Percentiles rank a stretch among this genome's conserved stretches.
These are phyloP conservation scores for Lordiphosa stackelbergi DNA, from an alignment of 1,140 invertebrate genomes.

Conservation along the genomic window DNA sequence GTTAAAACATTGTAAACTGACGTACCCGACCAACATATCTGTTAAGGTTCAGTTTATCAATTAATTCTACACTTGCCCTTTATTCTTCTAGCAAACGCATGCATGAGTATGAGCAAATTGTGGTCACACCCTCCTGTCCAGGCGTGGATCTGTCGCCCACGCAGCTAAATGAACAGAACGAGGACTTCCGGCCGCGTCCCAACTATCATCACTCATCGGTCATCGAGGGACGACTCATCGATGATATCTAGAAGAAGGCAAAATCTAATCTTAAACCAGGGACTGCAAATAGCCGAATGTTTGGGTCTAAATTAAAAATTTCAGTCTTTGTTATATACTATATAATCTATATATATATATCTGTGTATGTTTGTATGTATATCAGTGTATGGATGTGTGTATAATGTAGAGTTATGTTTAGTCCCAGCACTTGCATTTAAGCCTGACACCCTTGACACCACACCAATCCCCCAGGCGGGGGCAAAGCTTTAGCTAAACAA, in stretches of 20 bases:
- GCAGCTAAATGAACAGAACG: conserved; percentile 95
- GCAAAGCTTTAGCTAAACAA: conserved; percentile 8
- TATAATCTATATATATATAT: neutral
- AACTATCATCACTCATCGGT: conserved; percentile 94
- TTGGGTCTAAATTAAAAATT: too few species aligned
- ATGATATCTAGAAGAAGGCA: conserved; percentile 37
- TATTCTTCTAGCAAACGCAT: conserved; percentile 83
- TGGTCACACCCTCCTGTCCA: conserved; percentile 91
- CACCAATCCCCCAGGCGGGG: too few species aligned
- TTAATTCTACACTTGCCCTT: too few species aligned
- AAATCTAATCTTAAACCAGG: conserved; percentile 4
- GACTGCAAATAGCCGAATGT: too few species aligned
- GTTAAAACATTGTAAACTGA: too few species aligned
- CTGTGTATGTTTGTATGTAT: conserved; percentile 21
- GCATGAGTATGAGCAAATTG: conserved; percentile 91
- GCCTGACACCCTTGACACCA: neutral
- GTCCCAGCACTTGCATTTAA: conserved; percentile 2
- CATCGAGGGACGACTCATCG: conserved; percentile 86
- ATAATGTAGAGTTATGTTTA: conserved; percentile 10
- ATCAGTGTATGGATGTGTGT: conserved; percentile 17
- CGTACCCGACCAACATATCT: too few species aligned
- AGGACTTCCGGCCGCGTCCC: conserved; percentile 93
- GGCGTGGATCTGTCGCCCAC: conserved; percentile 88
- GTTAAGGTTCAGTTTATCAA: too few species aligned
- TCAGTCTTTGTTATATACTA: too few species aligned